These are phyloP conservation scores for Neosilurus mollespiculum DNA, from an alignment of 2,797 vertebrate genomes.

Conservation along the genomic window DNA sequence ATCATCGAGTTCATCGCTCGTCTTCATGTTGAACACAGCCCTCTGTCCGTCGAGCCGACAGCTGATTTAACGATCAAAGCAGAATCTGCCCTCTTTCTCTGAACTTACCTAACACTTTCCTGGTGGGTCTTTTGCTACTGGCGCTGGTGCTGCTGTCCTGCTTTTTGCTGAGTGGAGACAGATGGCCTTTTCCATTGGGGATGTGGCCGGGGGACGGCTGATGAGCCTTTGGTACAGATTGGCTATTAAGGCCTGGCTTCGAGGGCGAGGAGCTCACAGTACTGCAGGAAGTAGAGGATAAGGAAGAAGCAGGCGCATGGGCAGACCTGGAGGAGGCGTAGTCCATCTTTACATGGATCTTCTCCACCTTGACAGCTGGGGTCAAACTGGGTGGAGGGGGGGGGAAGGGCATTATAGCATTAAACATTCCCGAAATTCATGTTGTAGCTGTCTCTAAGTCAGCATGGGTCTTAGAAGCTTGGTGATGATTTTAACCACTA, in stretches of 20 bases:
- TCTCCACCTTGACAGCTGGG: constrained; percentile 94
- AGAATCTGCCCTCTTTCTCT: too few species aligned
- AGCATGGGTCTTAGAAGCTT: too few species aligned
- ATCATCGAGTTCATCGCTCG: not conserved
- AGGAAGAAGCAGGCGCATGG: constrained; percentile 81
- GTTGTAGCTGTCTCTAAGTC: too few species aligned
- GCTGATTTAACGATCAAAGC: not conserved
- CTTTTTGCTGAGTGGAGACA: constrained; percentile 83
- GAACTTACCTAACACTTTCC: constrained; percentile 89
- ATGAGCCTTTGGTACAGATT: constrained; percentile 99
- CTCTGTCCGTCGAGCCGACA: not conserved
- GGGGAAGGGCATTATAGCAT: too few species aligned
- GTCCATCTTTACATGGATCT: constrained; percentile 90
- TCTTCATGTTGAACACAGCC: not conserved
- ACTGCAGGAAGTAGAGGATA: constrained; percentile 70
- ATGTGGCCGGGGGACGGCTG: constrained; percentile 93
- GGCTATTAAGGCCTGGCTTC: constrained; percentile 99
- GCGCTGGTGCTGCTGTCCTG: constrained; percentile 76
- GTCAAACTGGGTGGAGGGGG: constrained; percentile 79
- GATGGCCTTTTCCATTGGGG: constrained; percentile 96
- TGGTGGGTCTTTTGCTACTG: constrained; percentile 92
- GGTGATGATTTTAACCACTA: too few species aligned
- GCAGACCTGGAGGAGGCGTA: constrained; percentile 83
- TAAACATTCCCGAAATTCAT: too few species aligned
- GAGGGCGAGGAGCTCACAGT: constrained; percentile 83